These are phyloP conservation scores for Embidobia sp. DNA, from an alignment of 2,888 invertebrate genomes.

Conservation along the genomic window DNA sequence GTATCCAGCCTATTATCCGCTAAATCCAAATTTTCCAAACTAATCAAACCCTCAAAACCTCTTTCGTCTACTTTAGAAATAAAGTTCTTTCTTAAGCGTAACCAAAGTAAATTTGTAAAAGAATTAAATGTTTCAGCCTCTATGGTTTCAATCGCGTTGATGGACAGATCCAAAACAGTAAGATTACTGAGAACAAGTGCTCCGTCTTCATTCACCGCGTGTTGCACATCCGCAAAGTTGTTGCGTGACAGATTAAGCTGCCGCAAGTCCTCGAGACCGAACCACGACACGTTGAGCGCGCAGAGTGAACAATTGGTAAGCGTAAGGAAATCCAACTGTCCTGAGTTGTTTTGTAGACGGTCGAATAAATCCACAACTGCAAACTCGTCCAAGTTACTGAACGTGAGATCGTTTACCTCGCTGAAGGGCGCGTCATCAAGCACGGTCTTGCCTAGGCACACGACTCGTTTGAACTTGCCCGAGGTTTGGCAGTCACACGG, in stretches of 20 bases:
- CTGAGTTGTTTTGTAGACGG: conserved; percentile 61
- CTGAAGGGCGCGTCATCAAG: conserved; percentile 50
- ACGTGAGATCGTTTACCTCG: conserved; percentile 65
- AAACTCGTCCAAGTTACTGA: conserved; percentile 68
- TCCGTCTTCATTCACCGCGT: conserved; percentile 54
- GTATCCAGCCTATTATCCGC: conserved; percentile 86
- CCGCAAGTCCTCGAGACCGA: conserved; percentile 66
- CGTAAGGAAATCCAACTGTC: conserved; percentile 65
- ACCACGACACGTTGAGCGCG: conserved; percentile 72
- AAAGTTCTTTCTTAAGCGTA: conserved; percentile 87
- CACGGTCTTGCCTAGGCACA: conserved; percentile 65
- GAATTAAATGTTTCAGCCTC: conserved; percentile 83
- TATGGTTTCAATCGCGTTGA: conserved; percentile 83
- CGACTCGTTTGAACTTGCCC: conserved; percentile 66
- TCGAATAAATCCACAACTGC: conserved; percentile 66
- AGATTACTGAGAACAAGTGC: conserved; percentile 81
- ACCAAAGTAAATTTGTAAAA: conserved; percentile 84
- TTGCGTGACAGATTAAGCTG: conserved; percentile 75
- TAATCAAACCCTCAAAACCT: conserved; percentile 85
- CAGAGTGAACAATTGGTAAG: conserved; percentile 74
- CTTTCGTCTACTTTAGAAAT: conserved; percentile 83
- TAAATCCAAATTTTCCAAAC: conserved; percentile 87
- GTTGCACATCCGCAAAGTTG: conserved; percentile 68
- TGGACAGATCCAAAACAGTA: conserved; percentile 84
- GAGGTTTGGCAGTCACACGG: conserved; percentile 73